Conservation (phyloP, 2,797 vertebrate species). For the Sebastiscus tertius region DNA sequence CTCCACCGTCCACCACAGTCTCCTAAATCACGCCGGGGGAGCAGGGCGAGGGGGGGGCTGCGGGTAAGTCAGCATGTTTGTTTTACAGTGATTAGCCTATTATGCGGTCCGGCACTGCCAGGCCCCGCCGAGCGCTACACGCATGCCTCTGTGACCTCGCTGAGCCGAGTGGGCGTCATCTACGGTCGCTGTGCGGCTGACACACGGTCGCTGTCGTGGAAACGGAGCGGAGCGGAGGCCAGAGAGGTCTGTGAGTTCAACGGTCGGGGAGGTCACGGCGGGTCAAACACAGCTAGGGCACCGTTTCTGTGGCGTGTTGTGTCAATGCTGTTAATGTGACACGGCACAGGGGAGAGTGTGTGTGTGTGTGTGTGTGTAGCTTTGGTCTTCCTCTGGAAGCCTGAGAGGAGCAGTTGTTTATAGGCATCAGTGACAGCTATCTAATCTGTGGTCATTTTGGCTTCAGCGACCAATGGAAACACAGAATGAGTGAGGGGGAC, state of each 20-base stretch:
- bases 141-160: slow-evolving; percentile 45
- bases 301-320: not conserved
- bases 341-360: not conserved
- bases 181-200: not conserved
- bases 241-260: slow-evolving; percentile 34
- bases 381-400: slow-evolving; percentile 2
- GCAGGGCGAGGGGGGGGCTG: not conserved
- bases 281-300: slow-evolving; percentile 21
- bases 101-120: slow-evolving; percentile 35
- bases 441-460: slow-evolving; percentile 37
- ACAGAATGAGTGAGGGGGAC: slow-evolving; percentile 5
- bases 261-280: not conserved
- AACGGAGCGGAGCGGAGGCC: not conserved
- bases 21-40: slow-evolving; percentile 31
- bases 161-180: slow-evolving; percentile 20
- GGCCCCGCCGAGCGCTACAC: slow-evolving; percentile 23
- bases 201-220: not conserved
- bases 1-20: slow-evolving; percentile 28
- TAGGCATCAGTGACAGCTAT: slow-evolving; percentile 33
- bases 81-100: slow-evolving; percentile 60
- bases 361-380: not conserved
- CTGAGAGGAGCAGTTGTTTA: slow-evolving; percentile 31
- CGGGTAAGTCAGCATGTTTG: slow-evolving; percentile 48
- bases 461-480: slow-evolving; percentile 19
- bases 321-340: slow-evolving; percentile 10